A percentile compares a stretch with the other conserved stretches of the same genome.
Conservation (phyloP, 2,888 invertebrate species). For the Augiades crinisus region DNA sequence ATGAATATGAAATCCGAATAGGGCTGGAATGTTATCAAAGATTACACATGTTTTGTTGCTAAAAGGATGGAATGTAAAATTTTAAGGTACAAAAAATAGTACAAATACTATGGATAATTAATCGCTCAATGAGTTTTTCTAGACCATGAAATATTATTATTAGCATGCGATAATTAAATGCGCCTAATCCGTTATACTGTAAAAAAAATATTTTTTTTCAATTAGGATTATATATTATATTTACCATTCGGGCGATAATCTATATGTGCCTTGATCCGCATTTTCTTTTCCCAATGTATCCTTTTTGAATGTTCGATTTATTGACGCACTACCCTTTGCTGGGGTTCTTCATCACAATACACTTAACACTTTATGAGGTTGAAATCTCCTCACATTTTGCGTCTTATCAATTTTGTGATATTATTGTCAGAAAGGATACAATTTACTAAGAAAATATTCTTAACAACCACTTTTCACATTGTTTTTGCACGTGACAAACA, state of each 20-base stretch:
- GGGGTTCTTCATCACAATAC: conserved; percentile 72
- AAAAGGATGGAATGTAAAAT: no score
- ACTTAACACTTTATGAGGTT: conserved; percentile 62
- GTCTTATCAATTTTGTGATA: conserved; percentile 53
- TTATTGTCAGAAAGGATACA: conserved; percentile 75
- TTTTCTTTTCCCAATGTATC: conserved; percentile 80
- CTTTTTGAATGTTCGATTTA: conserved; percentile 71
- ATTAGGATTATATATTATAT: conserved; percentile 35
- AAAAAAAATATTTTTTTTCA: no score
- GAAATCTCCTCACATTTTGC: conserved; percentile 68
- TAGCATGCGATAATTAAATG: no score
- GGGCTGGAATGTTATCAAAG: no score
- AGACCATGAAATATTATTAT: neutral
- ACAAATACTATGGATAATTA: no score
- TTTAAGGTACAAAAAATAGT: no score
- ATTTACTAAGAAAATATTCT: conserved; percentile 71
- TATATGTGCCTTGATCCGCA: conserved; percentile 74
- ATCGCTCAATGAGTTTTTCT: no score
- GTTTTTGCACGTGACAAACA: conserved; percentile 80
- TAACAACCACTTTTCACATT: conserved; percentile 83
- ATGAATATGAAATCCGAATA: no score
- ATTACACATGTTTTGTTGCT: no score
- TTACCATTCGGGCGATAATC: conserved; percentile 80
- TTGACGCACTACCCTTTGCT: conserved; percentile 58
- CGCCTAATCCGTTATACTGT: no score